A percentile compares a stretch with the other conserved stretches of the same genome.
These are phyloP conservation scores for Stratiomys singularior DNA, from an alignment of 2,888 invertebrate genomes.

Conservation along the genomic window DNA sequence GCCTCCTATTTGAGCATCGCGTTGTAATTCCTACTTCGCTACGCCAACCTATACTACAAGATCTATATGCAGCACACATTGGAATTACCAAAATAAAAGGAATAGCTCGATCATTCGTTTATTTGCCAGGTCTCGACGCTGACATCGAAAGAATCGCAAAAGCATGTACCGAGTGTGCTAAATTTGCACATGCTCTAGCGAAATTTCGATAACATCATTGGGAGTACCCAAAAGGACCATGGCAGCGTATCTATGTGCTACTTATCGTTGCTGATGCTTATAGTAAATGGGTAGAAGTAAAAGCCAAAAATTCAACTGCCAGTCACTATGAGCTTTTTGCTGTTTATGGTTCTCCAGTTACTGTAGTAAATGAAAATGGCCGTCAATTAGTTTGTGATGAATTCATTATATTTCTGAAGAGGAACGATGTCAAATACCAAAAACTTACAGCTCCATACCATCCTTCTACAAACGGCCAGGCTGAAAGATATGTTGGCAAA, in stretches of 20 bases:
- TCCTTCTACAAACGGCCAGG: constrained; percentile 50
- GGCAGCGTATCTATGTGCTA: constrained; percentile 61
- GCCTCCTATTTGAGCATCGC: constrained; percentile 21
- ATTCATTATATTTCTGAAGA: constrained; percentile 45
- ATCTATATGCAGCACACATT: constrained; percentile 47
- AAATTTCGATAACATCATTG: constrained; percentile 51
- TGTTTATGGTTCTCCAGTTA: constrained; percentile 54
- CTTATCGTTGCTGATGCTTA: constrained; percentile 61
- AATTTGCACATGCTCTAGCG: constrained; percentile 20
- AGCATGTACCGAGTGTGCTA: constrained; percentile 48
- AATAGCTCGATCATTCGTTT: constrained; percentile 47
- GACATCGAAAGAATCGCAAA: constrained; percentile 45
- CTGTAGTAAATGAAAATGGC: constrained; percentile 55
- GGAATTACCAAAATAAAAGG: constrained; percentile 49
- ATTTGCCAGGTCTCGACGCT: constrained; percentile 40
- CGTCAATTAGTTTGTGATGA: constrained; percentile 51
- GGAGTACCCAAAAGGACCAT: constrained; percentile 56
- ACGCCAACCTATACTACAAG: constrained; percentile 19
- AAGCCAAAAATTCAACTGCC: constrained; percentile 53
- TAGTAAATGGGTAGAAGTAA: constrained; percentile 63
- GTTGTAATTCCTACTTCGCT: constrained; percentile 8
- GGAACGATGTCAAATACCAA: constrained; percentile 51
- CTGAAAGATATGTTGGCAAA: constrained; percentile 6
- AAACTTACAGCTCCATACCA: constrained; percentile 53
- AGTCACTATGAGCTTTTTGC: constrained; percentile 51